These are phyloP conservation scores for Pelecanus crispus DNA, from an alignment of 2,113 vertebrate genomes.

Conservation along the genomic window DNA sequence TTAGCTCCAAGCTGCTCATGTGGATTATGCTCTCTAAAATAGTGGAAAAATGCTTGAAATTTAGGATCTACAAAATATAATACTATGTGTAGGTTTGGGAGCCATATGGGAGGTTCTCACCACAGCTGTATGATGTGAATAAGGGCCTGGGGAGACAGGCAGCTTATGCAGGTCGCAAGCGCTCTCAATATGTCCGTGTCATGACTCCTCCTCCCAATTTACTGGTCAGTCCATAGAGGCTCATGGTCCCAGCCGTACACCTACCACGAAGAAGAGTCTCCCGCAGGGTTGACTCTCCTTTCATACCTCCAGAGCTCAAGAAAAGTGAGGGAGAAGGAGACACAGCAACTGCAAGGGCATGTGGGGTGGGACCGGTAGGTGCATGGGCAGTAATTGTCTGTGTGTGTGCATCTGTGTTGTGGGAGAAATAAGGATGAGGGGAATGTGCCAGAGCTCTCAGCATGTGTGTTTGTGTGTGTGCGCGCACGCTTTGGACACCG, in stretches of 20 bases:
- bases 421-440: not conserved
- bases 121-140: not conserved
- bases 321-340: not conserved
- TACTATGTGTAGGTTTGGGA: not conserved
- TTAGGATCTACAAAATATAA: not conserved
- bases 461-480: rapidly evolving
- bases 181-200: rapidly evolving
- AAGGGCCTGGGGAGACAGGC: not conserved
- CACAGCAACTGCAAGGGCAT: rapidly evolving
- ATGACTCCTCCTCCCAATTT: not conserved
- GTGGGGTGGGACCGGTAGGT: not conserved
- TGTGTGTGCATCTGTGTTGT: not conserved
- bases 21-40: not conserved
- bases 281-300: not conserved
- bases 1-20: not conserved
- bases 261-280: rapidly evolving
- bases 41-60: not conserved
- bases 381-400: not conserved
- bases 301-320: not conserved
- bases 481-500: not conserved
- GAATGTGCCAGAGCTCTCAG: not conserved
- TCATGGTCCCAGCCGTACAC: rapidly evolving
- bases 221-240: not conserved
- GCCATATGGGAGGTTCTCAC: not conserved
- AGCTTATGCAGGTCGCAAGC: not conserved